These are phyloP conservation scores for Chitala chitala DNA, from an alignment of 2,113 vertebrate species.

Conservation along the genomic window DNA sequence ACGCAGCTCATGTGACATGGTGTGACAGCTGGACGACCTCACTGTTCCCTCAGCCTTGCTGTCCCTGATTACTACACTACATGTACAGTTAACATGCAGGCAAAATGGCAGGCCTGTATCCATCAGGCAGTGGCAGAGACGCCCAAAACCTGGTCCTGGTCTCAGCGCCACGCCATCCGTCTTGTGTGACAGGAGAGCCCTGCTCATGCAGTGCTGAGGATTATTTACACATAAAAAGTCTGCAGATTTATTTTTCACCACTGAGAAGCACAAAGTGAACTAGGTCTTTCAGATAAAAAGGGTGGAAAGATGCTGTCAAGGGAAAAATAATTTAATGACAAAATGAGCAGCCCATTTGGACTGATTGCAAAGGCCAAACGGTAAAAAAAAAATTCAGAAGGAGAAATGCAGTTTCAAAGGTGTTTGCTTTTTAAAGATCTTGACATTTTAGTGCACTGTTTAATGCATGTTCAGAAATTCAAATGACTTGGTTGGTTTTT, in stretches of 20 bases:
- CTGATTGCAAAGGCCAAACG: conserved; percentile 8
- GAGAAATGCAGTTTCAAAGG: conserved; percentile 40
- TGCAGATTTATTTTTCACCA: background rate
- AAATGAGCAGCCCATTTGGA: background rate
- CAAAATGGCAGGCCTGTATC: background rate
- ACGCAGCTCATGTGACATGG: too few relatives aligned
- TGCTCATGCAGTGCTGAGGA: background rate
- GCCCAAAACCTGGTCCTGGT: background rate
- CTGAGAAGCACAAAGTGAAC: background rate
- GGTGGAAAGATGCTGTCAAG: background rate
- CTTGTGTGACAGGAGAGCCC: background rate
- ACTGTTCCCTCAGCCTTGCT: too few relatives aligned
- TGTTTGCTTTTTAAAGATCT: conserved; percentile 63
- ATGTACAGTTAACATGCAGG: too few relatives aligned
- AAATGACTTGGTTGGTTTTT: conserved; percentile 47
- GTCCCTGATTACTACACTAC: too few relatives aligned
- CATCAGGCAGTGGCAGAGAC: background rate
- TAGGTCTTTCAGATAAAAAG: background rate
- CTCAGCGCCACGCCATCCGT: background rate
- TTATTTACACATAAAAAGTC: background rate
- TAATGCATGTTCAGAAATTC: conserved; percentile 58
- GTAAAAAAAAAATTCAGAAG: background rate
- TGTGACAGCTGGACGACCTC: too few relatives aligned
- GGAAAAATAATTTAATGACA: conserved; percentile 14
- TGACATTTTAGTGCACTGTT: conserved; percentile 57